Evolutionary conservation across 2,797 vertebrate species (phyloP).

Genomic region (Calcarius lapponicus): DNA sequence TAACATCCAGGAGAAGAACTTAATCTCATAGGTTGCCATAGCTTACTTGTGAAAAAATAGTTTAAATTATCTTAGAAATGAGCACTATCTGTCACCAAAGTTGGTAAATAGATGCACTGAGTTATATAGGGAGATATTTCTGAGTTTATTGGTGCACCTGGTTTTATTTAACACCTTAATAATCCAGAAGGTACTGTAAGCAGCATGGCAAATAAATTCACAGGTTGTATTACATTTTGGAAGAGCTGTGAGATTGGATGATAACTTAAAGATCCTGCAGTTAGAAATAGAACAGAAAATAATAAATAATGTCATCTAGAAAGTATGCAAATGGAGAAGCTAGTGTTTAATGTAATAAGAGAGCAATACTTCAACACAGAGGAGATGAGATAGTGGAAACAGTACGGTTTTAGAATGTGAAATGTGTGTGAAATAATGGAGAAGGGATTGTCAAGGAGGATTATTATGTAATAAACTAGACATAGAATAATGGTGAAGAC

Average conservation of each 20-base stretch:
- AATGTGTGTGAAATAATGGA: neutral
- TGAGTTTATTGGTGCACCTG: slow-evolving; percentile 6
- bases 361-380: neutral
- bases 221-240: neutral
- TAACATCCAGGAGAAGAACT: neutral
- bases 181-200: slow-evolving; percentile 12
- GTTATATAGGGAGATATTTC: neutral
- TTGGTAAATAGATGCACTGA: slow-evolving; percentile 2
- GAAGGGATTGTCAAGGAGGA: neutral
- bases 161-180: slow-evolving; percentile 56
- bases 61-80: slow-evolving; percentile 5
- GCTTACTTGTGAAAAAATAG: neutral
- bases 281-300: slow-evolving; percentile 8
- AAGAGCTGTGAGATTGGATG: slow-evolving; percentile 17
- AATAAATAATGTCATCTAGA: slow-evolving; percentile 9
- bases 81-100: neutral
- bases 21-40: neutral
- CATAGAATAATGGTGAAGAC: neutral
- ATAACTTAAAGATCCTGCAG: slow-evolving; percentile 4
- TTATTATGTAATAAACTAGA: neutral
- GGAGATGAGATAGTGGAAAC: neutral
- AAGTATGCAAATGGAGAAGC: neutral
- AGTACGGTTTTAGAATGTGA: neutral
- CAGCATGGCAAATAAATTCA: slow-evolving; percentile 29
- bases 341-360: neutral